Base-by-base conservation (phyloP, 37 sponge, comb jelly and placozoan species). In the Tethya wilhelma region DNA sequence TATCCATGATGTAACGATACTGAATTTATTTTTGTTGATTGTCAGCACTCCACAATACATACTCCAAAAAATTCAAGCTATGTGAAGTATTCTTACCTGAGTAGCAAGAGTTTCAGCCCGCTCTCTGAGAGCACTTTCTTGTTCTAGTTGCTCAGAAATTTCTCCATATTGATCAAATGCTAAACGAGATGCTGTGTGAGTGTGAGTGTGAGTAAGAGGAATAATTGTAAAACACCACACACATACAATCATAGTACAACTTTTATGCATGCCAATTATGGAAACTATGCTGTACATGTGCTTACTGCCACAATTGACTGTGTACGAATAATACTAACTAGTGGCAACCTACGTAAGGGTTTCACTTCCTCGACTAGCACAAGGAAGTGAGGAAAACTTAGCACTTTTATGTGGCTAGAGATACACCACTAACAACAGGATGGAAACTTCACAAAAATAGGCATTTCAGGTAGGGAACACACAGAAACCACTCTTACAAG, bases 141-240 rank as follows among this genome's bases (percentile, higher is more conserved):
- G 63, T 71, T 91, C 92, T 41, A 87, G 71, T 20, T 84, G 80
- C 42, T 66, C 73, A 37, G 88, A 83, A 25, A 91, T 45, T 26
- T 80, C 43, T 23, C 88, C 84, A 69, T 87, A 91, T 23, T 91
- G 84, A 29, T 91, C 92, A 83, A 91, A 91, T 4, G 92, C 92
- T 34, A 43, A 63, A 30, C 29, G 40, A 39, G 92, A 87, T 20
- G 76, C 91, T 90, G 37, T 9, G 55, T 9, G 55, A 49, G 17
- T 19, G 14, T 19, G 55, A 49, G n/a, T n/a, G n/a, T n/a, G n/a
- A 49, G 17, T 49, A 49, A 49, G 55, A 17, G 55, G 14, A 49
- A 9, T 49, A 19, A 17, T 49, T 49, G 17, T 49, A 17, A 17
- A 49, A 19, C 17, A 9, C 55, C 17, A 19, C 14, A 9, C 9